Conservation (phyloP, 2,888 invertebrate genomes). For the Athetis lepigone region DNA sequence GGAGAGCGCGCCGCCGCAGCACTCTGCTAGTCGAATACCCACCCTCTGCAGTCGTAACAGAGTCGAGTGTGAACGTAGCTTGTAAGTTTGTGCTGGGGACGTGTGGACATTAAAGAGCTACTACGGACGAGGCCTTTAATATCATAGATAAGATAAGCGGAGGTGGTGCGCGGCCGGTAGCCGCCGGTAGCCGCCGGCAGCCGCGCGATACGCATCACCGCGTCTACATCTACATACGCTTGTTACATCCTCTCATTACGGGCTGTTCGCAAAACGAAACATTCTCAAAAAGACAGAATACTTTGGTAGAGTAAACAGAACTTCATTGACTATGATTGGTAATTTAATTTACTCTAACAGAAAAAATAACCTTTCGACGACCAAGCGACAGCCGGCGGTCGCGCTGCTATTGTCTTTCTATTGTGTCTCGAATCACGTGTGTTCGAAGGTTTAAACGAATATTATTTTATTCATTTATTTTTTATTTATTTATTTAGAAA, state of each 20-base stretch:
- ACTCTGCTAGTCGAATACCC: conserved; percentile 3
- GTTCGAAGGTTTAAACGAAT: too few species aligned
- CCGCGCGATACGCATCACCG: conserved; percentile 51
- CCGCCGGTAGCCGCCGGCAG: conserved; percentile 42
- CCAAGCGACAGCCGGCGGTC: too few species aligned
- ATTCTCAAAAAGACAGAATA: too few species aligned
- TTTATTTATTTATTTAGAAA: too few species aligned
- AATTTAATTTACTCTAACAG: too few species aligned
- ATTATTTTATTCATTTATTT: too few species aligned
- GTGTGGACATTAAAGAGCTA: conserved; percentile 67
- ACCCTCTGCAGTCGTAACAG: conserved; percentile 27
- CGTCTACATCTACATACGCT: conserved; percentile 32
- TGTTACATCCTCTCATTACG: conserved; percentile 8
- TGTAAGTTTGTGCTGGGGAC: conserved; percentile 19
- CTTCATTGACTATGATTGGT: too few species aligned
- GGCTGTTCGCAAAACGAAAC: too few species aligned
- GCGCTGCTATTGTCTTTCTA: too few species aligned
- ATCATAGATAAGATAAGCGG: conserved; percentile 77
- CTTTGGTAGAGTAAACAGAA: too few species aligned
- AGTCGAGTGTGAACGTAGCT: conserved; percentile 3
- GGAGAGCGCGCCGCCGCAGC: conserved; percentile 21
- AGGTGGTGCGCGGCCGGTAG: conserved; percentile 48
- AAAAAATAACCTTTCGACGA: too few species aligned
- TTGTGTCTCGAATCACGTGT: too few species aligned
- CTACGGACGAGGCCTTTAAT: conserved; percentile 62